A percentile compares a stretch with the other conserved stretches of the same genome.
phyloP scores from a whole-genome alignment of 2,888 invertebrate species.

The Prionchulus punctatus region DNA sequence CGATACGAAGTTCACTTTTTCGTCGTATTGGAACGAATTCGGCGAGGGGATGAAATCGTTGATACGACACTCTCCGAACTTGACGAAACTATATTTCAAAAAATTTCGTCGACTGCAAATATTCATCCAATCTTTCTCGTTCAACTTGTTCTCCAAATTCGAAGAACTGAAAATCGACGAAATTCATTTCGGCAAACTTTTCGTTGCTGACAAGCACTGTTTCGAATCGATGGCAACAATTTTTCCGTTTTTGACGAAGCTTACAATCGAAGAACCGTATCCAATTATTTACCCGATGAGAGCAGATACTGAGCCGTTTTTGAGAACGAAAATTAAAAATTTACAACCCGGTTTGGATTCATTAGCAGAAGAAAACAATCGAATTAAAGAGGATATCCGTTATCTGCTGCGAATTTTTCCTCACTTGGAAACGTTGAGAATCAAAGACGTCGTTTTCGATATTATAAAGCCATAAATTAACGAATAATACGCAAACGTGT shows the following conservation, averaged over 20 bases:
- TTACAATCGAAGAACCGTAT: background rate
- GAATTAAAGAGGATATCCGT: conserved; percentile 1
- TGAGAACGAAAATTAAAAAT: background rate
- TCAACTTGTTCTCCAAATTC: background rate
- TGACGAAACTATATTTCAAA: background rate
- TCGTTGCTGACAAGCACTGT: background rate
- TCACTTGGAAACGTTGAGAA: background rate
- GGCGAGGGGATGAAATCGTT: background rate
- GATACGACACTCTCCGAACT: background rate
- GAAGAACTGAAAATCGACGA: background rate
- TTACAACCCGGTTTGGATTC: background rate
- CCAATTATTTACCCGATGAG: background rate
- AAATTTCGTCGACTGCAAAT: background rate
- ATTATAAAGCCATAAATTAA: too few species aligned
- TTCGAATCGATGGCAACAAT: background rate
- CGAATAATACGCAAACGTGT: too few species aligned
- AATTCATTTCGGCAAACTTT: background rate
- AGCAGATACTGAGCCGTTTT: background rate
- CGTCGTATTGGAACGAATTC: conserved; percentile 1
- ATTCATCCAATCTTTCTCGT: background rate
- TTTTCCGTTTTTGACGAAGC: background rate
- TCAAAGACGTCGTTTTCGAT: too few species aligned
- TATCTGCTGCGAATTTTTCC: background rate
- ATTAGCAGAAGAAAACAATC: background rate
- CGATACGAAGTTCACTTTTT: background rate